Evolutionary conservation across 35 echinoderm and acorn worm genomes (phyloP), one percentile per base, ranked within the genome.

Genomic region (Amphiura filiformis): DNA sequence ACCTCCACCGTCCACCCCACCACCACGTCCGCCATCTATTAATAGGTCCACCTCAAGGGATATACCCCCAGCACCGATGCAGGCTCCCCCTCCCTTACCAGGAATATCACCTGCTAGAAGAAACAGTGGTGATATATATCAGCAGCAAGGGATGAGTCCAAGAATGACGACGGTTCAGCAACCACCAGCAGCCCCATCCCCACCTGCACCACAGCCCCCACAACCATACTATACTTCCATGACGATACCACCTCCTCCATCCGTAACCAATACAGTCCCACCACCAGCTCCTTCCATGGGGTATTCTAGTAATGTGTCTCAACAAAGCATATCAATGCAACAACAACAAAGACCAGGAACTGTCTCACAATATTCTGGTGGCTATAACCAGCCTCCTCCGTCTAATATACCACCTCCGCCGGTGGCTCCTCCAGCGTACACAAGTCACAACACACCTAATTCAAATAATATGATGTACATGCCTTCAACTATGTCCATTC

Each of bases 51-150:
- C n/a, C n/a, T n/a, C n/a, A 32, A n/a, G 11, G 75, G 85, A 85
- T 78, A 83, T 91, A 85, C 89, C 89, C 31, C 89, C 89, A 37
- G 81, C 89, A 0, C 89, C 89, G 7, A 35, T 75, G 13, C 61
- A 91, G 37, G 81, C 89, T 38, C 89, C 89, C 23, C 89, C 89
- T 52, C 89, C 89, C 23, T 40, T 76, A 23, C 89, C 89, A 42
- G 82, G 79, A 85, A 39, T 35, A 84, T 85, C 37, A 49, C 84
- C 39, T 79, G n/a, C n/a, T n/a, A 78, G 61, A 91, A 56, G 32
- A 37, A 78, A 76, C 78, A 85, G 40, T 82, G 81, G 23, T 82
- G 89, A 44, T 82, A 37, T n/a, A 78, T 42, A 5, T 36, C 13
- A 82, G 0, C 82, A 77, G 82, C 76, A 20, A 85, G 76, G 82